Base-by-base conservation (phyloP, 2,888 invertebrate genomes). In the Allygus modestus region DNA sequence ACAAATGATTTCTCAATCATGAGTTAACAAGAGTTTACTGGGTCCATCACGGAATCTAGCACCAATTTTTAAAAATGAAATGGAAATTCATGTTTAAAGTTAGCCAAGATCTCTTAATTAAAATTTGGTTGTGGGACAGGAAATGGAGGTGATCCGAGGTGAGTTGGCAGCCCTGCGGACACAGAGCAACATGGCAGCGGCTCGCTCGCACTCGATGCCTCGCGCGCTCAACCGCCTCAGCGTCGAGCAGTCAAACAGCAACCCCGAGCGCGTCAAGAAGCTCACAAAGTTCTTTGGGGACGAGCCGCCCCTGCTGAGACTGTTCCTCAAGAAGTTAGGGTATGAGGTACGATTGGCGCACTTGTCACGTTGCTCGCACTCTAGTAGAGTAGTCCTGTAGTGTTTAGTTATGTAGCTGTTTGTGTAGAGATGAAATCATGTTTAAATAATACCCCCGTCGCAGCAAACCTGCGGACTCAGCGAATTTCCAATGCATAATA, bases 211-310 rank as follows among this genome's bases (percentile, higher is more conserved):
- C 88, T 94, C 94, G 58, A 93, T 93, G 88, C 93, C 94, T 20
- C 90, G 95, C 23, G 86, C 85, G 7, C 85, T 87, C 15, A 87
- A 87, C 51, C 84, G 87, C 1, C 85, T 87, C 11, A 84, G 86
- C 26, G 84, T 87, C 11, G 89, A 90, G 89, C 89, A 90, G 88
- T 94, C 94, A 82, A 93, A 97, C 89, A 96, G 97, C 87, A 97
- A 97, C 91, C 97, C 97, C 0, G 95, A 95, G 87, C 92, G 97
- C 86, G 97, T 97, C 26, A 96, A 96, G 90, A 95, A 97, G 88
- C 92, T 97, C 87, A 97, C 97, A 85, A 96, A 97, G 93, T 97
- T 98, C 92, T 98, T 98, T 92, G 98, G 97, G 33, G 96, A 97
- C 90, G 97, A 98, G 90, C 97, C 97, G 41, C 97, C 97, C 12